Evolutionary conservation across 2,113 vertebrate species (phyloP).

Genomic region (Leuciscus idus): DNA sequence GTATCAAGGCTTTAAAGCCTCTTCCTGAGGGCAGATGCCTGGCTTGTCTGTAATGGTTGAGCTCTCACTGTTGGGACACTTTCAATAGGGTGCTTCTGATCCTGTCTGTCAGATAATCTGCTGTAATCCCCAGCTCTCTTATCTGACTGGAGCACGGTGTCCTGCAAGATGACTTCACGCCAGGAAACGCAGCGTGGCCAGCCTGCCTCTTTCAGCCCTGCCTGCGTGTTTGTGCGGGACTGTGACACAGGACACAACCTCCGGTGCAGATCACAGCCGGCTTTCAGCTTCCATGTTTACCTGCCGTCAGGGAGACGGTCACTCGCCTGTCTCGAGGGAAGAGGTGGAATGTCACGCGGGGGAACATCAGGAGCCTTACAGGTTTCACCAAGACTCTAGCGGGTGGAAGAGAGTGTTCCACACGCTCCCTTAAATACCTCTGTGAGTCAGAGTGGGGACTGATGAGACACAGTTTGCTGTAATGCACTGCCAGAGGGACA

Average conservation of each 20-base stretch:
- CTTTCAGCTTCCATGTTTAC: not conserved
- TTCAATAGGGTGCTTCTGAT: conserved; percentile 55
- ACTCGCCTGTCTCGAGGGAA: not conserved
- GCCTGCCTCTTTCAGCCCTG: conserved; percentile 17
- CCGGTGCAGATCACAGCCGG: not conserved
- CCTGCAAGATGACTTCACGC: conserved; percentile 42
- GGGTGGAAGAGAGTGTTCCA: conserved; percentile 37
- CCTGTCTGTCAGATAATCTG: conserved; percentile 70
- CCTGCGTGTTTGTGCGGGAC: not conserved
- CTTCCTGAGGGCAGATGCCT: conserved; percentile 63
- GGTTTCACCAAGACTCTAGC: conserved; percentile 5
- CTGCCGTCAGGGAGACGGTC: not conserved
- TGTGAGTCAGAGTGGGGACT: conserved; percentile 50
- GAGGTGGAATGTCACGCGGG: not conserved
- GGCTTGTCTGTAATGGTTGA: conserved; percentile 47
- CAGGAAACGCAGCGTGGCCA: conserved; percentile 22
- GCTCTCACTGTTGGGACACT: conserved; percentile 46
- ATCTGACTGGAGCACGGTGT: conserved; percentile 60
- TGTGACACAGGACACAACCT: conserved; percentile 18
- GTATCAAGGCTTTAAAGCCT: conserved; percentile 50
- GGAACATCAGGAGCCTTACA: conserved; percentile 16
- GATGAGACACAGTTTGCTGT: conserved; percentile 40
- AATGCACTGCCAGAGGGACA: conserved; percentile 32
- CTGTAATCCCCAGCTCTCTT: conserved; percentile 71
- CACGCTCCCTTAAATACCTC: conserved; percentile 48